A percentile compares a stretch with the other conserved stretches of the same genome.
Evolutionary conservation across 2,113 vertebrate genomes (phyloP).

Genomic region (Nycticryphes semicollaris): DNA sequence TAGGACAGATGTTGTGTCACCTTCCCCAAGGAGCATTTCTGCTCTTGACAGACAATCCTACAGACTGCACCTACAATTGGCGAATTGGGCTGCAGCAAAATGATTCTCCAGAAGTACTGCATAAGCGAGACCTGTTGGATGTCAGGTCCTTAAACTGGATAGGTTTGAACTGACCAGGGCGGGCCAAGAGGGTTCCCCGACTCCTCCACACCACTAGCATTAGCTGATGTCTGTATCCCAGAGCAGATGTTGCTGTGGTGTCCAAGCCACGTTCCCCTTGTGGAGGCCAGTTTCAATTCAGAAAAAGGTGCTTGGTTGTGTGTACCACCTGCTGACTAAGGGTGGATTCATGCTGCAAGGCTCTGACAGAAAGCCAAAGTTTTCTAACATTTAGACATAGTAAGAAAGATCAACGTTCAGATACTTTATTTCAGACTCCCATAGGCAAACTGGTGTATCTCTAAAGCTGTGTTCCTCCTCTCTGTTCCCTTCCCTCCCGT

Average conservation of each 20-base stretch:
- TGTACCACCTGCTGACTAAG: background rate
- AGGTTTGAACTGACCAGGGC: background rate
- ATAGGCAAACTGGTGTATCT: background rate
- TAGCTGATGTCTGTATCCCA: background rate
- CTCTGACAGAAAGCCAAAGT: background rate
- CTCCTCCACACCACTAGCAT: background rate
- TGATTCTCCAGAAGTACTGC: background rate
- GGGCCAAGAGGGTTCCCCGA: background rate
- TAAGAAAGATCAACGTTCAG: background rate
- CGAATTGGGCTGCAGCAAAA: background rate
- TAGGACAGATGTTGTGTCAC: background rate
- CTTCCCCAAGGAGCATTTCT: background rate
- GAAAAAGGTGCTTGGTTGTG: background rate
- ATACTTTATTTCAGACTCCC: background rate
- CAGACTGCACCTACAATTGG: background rate
- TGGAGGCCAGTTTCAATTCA: rapidly evolving
- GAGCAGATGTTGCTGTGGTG: background rate
- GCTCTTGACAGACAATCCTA: background rate
- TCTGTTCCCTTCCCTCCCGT: background rate
- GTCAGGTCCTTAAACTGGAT: background rate
- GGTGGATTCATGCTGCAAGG: background rate
- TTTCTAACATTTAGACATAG: background rate
- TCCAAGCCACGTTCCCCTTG: background rate
- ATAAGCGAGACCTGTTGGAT: background rate
- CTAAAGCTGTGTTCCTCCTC: background rate